Evolutionary conservation across 2,113 vertebrate genomes (phyloP).

Genomic region (Scartelaos histophorus): DNA sequence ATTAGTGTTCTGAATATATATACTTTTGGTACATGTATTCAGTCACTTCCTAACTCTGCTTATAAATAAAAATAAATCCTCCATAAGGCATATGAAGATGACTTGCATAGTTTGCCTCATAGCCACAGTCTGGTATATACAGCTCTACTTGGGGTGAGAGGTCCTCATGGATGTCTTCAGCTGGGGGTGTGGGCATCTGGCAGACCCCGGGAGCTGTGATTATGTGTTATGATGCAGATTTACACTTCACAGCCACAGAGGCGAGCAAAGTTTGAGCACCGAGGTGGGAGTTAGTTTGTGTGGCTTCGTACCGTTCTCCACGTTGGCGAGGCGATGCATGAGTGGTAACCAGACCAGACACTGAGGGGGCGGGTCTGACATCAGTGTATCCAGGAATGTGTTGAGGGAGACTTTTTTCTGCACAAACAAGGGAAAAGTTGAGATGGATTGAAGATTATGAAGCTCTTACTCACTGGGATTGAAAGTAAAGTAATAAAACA

Average conservation of each 20-base stretch:
- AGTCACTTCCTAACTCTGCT: too few species aligned
- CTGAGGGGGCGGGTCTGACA: constrained; percentile 97
- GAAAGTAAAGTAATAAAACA: background rate
- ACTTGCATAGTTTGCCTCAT: constrained; percentile 21
- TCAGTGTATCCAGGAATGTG: constrained; percentile 94
- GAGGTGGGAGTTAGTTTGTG: constrained; percentile 11
- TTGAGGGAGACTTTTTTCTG: constrained; percentile 98
- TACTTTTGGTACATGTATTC: too few species aligned
- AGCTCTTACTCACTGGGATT: background rate
- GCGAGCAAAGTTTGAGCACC: background rate
- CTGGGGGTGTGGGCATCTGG: constrained; percentile 8
- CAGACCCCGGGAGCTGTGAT: constrained; percentile 11
- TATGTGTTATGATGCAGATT: constrained; percentile 46
- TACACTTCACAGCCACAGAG: constrained; percentile 37
- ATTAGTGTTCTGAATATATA: too few species aligned
- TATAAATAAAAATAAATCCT: too few species aligned
- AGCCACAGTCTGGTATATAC: constrained; percentile 22
- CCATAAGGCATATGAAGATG: constrained; percentile 15
- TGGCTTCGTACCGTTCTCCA: constrained; percentile 90
- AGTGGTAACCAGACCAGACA: constrained; percentile 98
- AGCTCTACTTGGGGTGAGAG: constrained; percentile 22
- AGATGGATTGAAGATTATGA: background rate
- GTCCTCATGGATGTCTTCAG: constrained; percentile 26
- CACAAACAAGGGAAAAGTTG: constrained; percentile 41
- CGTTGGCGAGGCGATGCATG: constrained; percentile 95